These are phyloP conservation scores for Solenopsis fugax DNA, from an alignment of 1,140 invertebrate species.

Conservation along the genomic window DNA sequence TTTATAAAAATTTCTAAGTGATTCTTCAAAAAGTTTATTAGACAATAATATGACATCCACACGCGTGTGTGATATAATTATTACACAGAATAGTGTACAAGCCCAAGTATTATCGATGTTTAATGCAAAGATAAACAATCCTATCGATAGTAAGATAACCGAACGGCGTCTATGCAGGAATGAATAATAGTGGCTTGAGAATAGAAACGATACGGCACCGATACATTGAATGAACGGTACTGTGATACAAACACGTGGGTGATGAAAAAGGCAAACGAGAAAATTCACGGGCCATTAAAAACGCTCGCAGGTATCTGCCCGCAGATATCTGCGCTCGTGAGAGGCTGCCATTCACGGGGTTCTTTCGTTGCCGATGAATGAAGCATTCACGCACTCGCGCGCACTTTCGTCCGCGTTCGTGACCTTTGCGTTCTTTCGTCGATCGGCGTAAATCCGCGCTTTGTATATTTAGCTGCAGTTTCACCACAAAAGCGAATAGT, in stretches of 20 bases:
- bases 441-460: neutral
- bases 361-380: constrained; percentile 72
- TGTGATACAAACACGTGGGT: constrained; percentile 40
- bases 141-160: neutral
- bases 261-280: constrained; percentile 62
- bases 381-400: constrained; percentile 72
- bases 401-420: constrained; percentile 55
- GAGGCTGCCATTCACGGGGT: constrained; percentile 73
- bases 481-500: neutral
- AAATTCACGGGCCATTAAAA: constrained; percentile 72
- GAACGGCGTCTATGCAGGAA: neutral
- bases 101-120: neutral
- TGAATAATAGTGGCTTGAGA: neutral
- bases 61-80: constrained; percentile 7
- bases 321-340: constrained; percentile 70
- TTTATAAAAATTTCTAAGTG: constrained; percentile 5
- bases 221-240: constrained; percentile 43
- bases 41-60: neutral
- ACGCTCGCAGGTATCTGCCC: constrained; percentile 70
- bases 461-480: neutral
- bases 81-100: neutral
- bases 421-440: constrained; percentile 44
- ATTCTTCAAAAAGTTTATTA: constrained; percentile 9
- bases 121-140: neutral
- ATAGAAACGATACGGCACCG: neutral